Evolutionary conservation across 2,113 vertebrate genomes (phyloP).

Genomic region (Tichodroma muraria): DNA sequence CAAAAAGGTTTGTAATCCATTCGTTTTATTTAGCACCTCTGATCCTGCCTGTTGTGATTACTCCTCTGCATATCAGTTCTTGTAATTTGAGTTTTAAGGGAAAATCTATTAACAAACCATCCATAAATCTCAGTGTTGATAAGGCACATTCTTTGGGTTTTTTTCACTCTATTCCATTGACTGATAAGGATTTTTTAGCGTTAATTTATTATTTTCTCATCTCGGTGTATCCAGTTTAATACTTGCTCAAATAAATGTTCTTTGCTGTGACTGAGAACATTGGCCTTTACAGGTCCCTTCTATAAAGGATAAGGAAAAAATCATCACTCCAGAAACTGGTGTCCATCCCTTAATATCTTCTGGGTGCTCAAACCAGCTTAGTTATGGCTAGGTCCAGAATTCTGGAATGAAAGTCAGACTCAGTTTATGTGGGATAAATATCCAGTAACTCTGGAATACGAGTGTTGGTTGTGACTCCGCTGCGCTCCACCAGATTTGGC

Average conservation of each 20-base stretch:
- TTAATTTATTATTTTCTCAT: neutral
- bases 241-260: neutral
- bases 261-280: neutral
- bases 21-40: neutral
- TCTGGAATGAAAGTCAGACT: neutral
- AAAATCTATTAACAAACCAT: neutral
- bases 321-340: neutral
- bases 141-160: neutral
- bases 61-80: neutral
- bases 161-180: neutral
- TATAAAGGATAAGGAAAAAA: neutral
- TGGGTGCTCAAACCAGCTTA: neutral
- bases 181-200: neutral
- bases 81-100: neutral
- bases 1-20: rapidly evolving
- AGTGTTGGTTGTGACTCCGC: neutral
- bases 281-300: neutral
- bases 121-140: neutral
- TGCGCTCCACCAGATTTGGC: neutral
- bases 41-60: neutral
- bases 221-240: neutral
- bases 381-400: neutral
- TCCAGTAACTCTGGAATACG: rapidly evolving
- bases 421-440: neutral
- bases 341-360: neutral